Base-by-base conservation (phyloP, 2,113 vertebrate genomes). In the Podarcis raffonei region DNA sequence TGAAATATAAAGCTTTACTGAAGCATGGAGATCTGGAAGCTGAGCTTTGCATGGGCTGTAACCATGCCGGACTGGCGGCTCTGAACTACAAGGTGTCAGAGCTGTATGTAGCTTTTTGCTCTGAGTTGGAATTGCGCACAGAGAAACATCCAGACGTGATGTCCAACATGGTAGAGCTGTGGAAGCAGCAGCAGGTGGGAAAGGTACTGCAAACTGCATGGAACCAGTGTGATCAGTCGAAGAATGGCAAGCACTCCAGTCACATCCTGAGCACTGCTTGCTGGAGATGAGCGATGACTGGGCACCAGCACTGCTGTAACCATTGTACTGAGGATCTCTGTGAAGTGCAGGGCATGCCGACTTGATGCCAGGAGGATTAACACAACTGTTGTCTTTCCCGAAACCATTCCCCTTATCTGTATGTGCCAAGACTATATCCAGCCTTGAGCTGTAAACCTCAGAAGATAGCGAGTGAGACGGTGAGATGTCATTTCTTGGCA, bases 1-100 rank as follows among this genome's bases (percentile, higher is more conserved):
- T 84, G 96, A 97, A 93, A 96, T 94, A 76, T 96, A 93, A 81
- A 97, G 89, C 62, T 96, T 96, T 90, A 96, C 15, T 87, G 93
- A 95, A 86, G 93, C 48, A 77, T 90, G 93, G 71, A 94, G 84
- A 76, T 95, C 92, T 92, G 93, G 82, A 83, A 92, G 78, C 37
- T 79, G 88, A 65, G 27, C 75, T 75, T 35, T 90, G 90, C 90
- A 92, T 12, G 84, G 90, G 48, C 85, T 90, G 85, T 84, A 93
- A 72, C 90, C 75, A 77, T 90, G 77, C 4, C 39, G 93, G 0
- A 2, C 0, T 87, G 84, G 30, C 59, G 1, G 59, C 57, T 89
- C n/a, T 66, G 91, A 85, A 72, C 85, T 72, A 74, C 87, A 88
- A 3, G 93, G 82, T 83, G 92, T 81, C 89, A 91, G 82, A 32